Evolutionary conservation across 2,113 vertebrate genomes (phyloP).

Genomic region (Abramis brama): DNA sequence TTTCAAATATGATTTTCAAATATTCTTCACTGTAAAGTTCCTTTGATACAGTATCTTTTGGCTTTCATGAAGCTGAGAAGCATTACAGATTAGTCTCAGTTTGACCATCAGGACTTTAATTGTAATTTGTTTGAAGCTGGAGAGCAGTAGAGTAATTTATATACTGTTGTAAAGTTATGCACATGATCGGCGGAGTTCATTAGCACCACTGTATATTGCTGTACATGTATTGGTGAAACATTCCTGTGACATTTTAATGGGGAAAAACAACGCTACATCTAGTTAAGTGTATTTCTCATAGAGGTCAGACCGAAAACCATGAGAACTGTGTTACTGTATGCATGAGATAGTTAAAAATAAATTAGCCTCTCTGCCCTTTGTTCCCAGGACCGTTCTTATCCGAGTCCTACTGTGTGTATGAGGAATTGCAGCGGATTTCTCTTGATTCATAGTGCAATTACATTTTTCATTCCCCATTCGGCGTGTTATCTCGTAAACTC

Average conservation of each 20-base stretch:
- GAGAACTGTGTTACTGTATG: constrained; percentile 10
- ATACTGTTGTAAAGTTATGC: background rate
- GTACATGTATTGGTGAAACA: background rate
- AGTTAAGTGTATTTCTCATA: background rate
- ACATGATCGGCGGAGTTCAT: background rate
- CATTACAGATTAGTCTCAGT: background rate
- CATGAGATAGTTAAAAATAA: constrained; percentile 35
- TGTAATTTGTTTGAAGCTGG: background rate
- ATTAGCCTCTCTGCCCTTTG: constrained; percentile 34
- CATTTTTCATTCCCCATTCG: background rate
- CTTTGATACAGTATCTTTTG: background rate
- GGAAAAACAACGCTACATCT: background rate
- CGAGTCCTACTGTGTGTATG: background rate
- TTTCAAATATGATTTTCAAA: background rate
- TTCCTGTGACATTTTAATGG: constrained; percentile 31
- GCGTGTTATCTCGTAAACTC: background rate
- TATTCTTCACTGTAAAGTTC: background rate
- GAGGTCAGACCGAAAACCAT: constrained; percentile 19
- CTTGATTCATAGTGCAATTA: constrained; percentile 27
- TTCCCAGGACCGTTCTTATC: constrained; percentile 27
- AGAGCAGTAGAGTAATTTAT: no score
- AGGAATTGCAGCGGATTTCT: constrained; percentile 10
- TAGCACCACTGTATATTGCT: background rate
- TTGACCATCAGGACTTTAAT: background rate
- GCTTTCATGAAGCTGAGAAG: background rate